Conservation (phyloP, 2,888 invertebrate genomes). For the Polydrusus tereticollis region DNA sequence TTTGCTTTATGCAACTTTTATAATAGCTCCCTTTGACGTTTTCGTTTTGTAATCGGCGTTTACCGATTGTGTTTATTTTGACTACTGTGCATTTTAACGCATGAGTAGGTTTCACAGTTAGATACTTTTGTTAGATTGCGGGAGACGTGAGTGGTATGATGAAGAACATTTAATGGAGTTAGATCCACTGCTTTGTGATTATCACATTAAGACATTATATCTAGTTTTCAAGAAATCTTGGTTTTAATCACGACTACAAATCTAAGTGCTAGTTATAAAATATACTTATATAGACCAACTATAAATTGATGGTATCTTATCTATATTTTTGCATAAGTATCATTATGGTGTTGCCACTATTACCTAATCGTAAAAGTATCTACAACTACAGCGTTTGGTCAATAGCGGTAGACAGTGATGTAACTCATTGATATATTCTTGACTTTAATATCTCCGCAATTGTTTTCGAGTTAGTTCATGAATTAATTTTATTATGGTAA, state of each 20-base stretch:
- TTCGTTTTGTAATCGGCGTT: conserved; percentile 13
- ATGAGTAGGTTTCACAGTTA: conserved; percentile 32
- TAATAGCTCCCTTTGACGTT: conserved; percentile 27
- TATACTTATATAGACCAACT: too few relatives aligned
- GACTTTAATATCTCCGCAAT: too few relatives aligned
- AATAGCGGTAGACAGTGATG: too few relatives aligned
- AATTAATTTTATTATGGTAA: too few relatives aligned
- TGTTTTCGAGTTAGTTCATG: too few relatives aligned
- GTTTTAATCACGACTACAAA: background rate
- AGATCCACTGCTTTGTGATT: background rate
- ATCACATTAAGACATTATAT: background rate
- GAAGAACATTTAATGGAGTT: background rate
- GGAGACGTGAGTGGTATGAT: background rate
- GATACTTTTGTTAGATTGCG: conserved; percentile 34
- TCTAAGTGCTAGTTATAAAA: too few relatives aligned
- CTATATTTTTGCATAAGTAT: too few relatives aligned
- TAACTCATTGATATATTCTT: too few relatives aligned
- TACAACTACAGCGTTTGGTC: too few relatives aligned
- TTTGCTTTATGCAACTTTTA: conserved; percentile 13
- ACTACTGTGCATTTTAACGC: conserved; percentile 40
- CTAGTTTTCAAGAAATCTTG: background rate
- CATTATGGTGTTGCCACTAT: too few relatives aligned
- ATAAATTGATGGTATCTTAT: too few relatives aligned
- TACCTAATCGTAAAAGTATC: too few relatives aligned
- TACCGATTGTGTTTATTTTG: conserved; percentile 42